phyloP scores from a whole-genome alignment of 2,797 vertebrate species.

The Chaenodraco wilsoni region DNA sequence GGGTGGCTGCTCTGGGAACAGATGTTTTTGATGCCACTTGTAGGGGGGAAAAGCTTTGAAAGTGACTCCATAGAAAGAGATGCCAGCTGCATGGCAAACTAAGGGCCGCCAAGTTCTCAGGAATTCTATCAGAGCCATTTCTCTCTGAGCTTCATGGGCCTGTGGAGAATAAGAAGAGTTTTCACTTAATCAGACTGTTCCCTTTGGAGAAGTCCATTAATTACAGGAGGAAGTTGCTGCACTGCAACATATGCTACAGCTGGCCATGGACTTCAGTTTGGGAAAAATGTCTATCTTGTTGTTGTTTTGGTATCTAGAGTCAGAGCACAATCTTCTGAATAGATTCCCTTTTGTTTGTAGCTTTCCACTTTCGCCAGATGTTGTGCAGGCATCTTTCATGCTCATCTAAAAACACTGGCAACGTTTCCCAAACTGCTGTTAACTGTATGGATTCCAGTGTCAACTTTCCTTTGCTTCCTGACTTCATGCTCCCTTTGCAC shows the following conservation, averaged over 20 bases:
- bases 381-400: constrained; percentile 23
- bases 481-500: constrained; percentile 34
- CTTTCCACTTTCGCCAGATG: constrained; percentile 25
- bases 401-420: constrained; percentile 46
- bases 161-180: constrained; percentile 72
- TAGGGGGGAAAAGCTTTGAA: constrained; percentile 70
- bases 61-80: constrained; percentile 74
- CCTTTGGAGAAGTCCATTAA: constrained; percentile 76
- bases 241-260: constrained; percentile 63
- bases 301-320: constrained; percentile 28
- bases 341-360: background rate
- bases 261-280: constrained; percentile 51
- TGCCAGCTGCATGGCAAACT: constrained; percentile 75
- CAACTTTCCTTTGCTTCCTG: constrained; percentile 51
- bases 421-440: constrained; percentile 38
- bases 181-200: constrained; percentile 77
- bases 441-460: constrained; percentile 58
- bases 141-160: constrained; percentile 50
- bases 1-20: constrained; percentile 73
- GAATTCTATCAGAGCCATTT: constrained; percentile 56
- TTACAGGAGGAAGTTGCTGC: constrained; percentile 72
- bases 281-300: constrained; percentile 28
- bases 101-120: constrained; percentile 63
- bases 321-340: constrained; percentile 12
- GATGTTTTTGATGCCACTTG: constrained; percentile 82